These are phyloP conservation scores for Peromyscus aztecus DNA, from an alignment of 2,797 vertebrate species.

Conservation along the genomic window DNA sequence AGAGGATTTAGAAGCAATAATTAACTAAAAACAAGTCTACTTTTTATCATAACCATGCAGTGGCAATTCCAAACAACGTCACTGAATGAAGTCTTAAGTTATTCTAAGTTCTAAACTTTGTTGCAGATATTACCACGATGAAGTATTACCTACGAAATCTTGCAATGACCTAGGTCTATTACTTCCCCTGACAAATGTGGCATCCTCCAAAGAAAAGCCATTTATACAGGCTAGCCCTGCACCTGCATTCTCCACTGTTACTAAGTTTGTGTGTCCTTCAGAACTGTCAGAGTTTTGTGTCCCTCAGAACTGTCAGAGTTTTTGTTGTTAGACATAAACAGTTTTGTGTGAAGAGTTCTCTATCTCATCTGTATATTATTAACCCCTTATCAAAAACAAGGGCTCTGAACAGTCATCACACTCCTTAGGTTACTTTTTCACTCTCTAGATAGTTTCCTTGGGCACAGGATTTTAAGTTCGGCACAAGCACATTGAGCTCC, in stretches of 20 bases:
- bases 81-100: not conserved
- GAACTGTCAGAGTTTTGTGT: too few relatives aligned
- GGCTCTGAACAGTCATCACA: not conserved
- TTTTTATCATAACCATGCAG: not conserved
- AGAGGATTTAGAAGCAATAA: not conserved
- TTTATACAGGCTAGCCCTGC: not conserved
- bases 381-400: not conserved
- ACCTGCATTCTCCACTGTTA: accelerated
- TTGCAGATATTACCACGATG: not conserved
- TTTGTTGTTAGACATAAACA: not conserved
- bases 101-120: not conserved
- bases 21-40: not conserved
- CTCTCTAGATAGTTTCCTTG: not conserved
- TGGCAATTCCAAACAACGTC: not conserved
- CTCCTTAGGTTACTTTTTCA: not conserved
- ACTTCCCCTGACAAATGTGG: not conserved
- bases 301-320: too few relatives aligned
- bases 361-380: not conserved
- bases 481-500: not conserved
- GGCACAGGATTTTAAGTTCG: not conserved
- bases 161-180: not conserved
- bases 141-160: not conserved
- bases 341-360: not conserved
- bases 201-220: not conserved
- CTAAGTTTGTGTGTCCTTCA: not conserved